These are phyloP conservation scores for Copidosoma aretas DNA, from an alignment of 2,888 invertebrate genomes.

Conservation along the genomic window DNA sequence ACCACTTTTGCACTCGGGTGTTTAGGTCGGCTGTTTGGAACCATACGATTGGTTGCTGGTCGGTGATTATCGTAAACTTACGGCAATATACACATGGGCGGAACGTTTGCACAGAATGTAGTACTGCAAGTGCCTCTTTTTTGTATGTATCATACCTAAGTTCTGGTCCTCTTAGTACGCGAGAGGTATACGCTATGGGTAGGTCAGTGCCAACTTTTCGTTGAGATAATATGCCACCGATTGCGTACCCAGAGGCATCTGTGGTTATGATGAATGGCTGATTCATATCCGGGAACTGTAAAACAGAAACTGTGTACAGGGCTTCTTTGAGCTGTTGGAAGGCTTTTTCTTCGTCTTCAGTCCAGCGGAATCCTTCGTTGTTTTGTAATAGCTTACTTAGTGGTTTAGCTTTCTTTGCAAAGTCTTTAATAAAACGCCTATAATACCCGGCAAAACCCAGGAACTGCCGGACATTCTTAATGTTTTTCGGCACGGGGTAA, in stretches of 20 bases:
- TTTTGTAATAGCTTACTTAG: constrained; percentile 36
- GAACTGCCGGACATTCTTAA: too few species aligned
- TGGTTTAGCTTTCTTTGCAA: too few species aligned
- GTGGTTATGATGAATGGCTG: too few species aligned
- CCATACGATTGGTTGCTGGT: constrained; percentile 27
- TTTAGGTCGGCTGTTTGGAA: constrained; percentile 21
- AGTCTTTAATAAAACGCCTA: too few species aligned
- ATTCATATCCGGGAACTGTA: too few species aligned
- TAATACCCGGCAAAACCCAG: too few species aligned
- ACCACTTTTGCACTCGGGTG: constrained; percentile 15
- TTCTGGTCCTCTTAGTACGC: too few species aligned
- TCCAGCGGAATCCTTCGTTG: neutral
- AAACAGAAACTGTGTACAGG: neutral
- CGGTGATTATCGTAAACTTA: constrained; percentile 22
- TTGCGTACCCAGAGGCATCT: neutral
- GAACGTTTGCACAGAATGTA: too few species aligned
- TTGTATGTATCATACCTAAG: too few species aligned
- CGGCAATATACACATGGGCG: too few species aligned
- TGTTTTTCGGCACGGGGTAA: constrained; percentile 34
- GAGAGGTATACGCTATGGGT: neutral
- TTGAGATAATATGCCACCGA: neutral
- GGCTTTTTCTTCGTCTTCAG: neutral
- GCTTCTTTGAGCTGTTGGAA: neutral
- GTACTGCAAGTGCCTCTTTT: too few species aligned
- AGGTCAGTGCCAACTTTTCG: neutral